phyloP scores from a whole-genome alignment of 2,888 invertebrate species.

The Apamea monoglypha region DNA sequence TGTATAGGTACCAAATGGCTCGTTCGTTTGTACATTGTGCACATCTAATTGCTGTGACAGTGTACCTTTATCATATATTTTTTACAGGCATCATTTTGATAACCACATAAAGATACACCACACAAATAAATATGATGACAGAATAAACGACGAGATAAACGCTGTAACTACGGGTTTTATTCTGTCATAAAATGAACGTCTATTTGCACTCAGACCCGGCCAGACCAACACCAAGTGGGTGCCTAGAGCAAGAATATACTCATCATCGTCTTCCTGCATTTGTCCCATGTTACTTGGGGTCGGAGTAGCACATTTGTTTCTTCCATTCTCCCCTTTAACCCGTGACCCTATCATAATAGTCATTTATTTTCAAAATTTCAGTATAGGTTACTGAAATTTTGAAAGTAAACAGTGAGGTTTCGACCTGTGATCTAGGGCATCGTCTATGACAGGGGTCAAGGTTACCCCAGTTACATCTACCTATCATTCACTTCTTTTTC shows the following conservation, averaged over 20 bases:
- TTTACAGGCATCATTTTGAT: not conserved
- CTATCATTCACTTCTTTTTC: not conserved
- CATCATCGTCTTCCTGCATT: too few species aligned
- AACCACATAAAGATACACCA: slow-evolving; percentile 25
- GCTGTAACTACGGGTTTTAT: not conserved
- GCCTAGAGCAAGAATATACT: not conserved
- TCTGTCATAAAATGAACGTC: slow-evolving; percentile 15
- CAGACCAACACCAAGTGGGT: not conserved
- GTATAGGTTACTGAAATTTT: too few species aligned
- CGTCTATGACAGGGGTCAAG: too few species aligned
- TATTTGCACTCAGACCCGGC: slow-evolving; percentile 19
- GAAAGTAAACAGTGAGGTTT: too few species aligned
- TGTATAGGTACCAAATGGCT: not conserved
- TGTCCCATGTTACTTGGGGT: not conserved
- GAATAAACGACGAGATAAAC: slow-evolving; percentile 23
- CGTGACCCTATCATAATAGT: too few species aligned
- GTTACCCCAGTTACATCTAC: too few species aligned
- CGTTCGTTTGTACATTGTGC: not conserved
- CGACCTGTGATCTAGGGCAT: too few species aligned
- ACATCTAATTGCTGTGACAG: not conserved
- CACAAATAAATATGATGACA: slow-evolving; percentile 24
- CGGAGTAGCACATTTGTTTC: not conserved
- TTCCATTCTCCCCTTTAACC: not conserved
- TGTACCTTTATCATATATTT: not conserved
- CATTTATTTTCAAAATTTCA: too few species aligned